phyloP scores from a whole-genome alignment of 2,113 vertebrate species.

The Larimichthys crocea region DNA sequence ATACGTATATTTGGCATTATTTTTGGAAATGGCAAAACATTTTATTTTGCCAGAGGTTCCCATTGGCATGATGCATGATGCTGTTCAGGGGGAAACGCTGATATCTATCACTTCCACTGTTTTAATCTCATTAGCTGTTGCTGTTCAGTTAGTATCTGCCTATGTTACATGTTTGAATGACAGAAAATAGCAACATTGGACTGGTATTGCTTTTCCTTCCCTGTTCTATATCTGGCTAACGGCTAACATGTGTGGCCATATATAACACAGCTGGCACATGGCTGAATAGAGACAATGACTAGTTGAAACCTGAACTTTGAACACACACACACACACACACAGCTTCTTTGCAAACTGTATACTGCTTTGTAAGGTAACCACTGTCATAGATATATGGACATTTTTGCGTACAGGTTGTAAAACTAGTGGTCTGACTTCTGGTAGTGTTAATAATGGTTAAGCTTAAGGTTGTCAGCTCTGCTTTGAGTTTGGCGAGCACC shows the following conservation, averaged over 20 bases:
- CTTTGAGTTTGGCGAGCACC: neutral
- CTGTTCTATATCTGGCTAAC: constrained; percentile 36
- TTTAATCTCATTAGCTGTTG: neutral
- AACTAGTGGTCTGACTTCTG: neutral
- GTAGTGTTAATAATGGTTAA: neutral
- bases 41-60: too few relatives aligned
- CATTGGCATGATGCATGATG: too few relatives aligned
- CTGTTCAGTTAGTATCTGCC: neutral
- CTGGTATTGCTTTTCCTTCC: constrained; percentile 14
- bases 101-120: too few relatives aligned
- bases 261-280: constrained; percentile 27
- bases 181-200: neutral
- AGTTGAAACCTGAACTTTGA: constrained; percentile 17
- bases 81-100: too few relatives aligned
- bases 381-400: neutral
- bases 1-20: too few relatives aligned
- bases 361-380: neutral
- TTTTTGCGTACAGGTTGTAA: neutral
- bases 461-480: neutral
- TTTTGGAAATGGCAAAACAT: too few relatives aligned
- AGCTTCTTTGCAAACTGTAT: constrained; percentile 8
- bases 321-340: neutral
- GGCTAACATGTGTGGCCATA: neutral
- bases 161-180: neutral
- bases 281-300: constrained; percentile 19